Evolutionary conservation across 2,113 vertebrate species (phyloP).

Genomic region (Elanus axillaris): DNA sequence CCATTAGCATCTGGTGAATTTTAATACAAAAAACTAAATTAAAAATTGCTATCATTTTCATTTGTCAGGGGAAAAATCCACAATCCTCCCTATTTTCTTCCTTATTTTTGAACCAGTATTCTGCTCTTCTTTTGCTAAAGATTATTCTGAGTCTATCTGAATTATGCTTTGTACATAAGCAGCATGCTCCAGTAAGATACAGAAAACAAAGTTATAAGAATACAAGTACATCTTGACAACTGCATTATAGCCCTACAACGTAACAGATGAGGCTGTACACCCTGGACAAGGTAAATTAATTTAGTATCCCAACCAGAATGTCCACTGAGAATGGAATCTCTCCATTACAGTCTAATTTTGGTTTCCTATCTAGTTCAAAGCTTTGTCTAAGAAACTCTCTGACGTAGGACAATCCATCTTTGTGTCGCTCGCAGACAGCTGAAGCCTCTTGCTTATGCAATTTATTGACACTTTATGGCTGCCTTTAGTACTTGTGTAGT

Average conservation of each 20-base stretch:
- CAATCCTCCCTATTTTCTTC: not conserved
- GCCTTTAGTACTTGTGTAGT: constrained; percentile 73
- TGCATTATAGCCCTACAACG: constrained; percentile 58
- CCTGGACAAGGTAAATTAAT: constrained; percentile 74
- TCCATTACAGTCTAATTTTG: constrained; percentile 74
- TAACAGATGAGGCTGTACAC: constrained; percentile 71
- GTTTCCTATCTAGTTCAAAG: constrained; percentile 73
- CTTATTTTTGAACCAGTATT: not conserved
- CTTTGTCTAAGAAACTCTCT: constrained; percentile 73
- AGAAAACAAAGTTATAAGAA: constrained; percentile 56
- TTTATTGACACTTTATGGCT: constrained; percentile 76
- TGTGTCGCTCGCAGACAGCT: constrained; percentile 68
- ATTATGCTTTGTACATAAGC: constrained; percentile 38
- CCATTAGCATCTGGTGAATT: not conserved
- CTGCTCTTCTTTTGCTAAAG: not conserved
- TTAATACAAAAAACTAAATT: not conserved
- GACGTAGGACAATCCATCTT: constrained; percentile 76
- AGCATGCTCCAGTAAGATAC: constrained; percentile 33
- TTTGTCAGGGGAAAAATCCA: not conserved
- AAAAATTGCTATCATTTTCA: not conserved
- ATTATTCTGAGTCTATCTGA: constrained; percentile 24
- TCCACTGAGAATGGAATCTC: constrained; percentile 70
- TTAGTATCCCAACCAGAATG: constrained; percentile 64
- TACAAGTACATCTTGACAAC: constrained; percentile 68
- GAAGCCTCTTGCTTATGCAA: constrained; percentile 71